Conservation (phyloP, 2,888 invertebrate genomes). For the Spisula solida region DNA sequence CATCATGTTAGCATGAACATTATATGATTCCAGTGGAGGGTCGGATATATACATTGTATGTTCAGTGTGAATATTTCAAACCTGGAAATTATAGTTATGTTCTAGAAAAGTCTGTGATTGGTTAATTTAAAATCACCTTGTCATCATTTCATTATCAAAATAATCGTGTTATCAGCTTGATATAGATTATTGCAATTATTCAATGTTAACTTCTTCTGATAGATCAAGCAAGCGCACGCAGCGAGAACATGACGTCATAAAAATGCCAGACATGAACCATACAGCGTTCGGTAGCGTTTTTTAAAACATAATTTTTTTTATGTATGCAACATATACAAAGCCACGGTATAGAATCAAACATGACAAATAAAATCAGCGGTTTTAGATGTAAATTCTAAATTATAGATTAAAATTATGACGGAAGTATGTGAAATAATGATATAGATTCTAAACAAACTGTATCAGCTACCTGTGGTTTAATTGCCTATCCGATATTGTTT, state of each 20-base stretch:
- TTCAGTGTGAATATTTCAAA: too few relatives aligned
- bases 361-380: background rate
- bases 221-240: background rate
- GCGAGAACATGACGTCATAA: slow-evolving; percentile 11
- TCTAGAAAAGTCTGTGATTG: background rate
- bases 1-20: too few relatives aligned
- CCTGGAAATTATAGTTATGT: too few relatives aligned
- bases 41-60: too few relatives aligned
- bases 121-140: background rate
- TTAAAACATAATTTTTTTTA: background rate
- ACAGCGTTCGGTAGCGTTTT: background rate
- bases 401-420: slow-evolving; percentile 3
- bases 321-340: background rate
- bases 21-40: too few relatives aligned
- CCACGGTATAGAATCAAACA: background rate
- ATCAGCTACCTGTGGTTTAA: background rate
- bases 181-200: background rate
- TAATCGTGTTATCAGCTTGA: background rate
- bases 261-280: background rate
- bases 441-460: background rate
- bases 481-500: background rate
- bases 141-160: slow-evolving; percentile 1
- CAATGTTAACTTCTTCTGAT: background rate
- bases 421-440: background rate
- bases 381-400: background rate